These are phyloP conservation scores for Corythornis cristatus DNA, from an alignment of 2,113 vertebrate species.

Conservation along the genomic window DNA sequence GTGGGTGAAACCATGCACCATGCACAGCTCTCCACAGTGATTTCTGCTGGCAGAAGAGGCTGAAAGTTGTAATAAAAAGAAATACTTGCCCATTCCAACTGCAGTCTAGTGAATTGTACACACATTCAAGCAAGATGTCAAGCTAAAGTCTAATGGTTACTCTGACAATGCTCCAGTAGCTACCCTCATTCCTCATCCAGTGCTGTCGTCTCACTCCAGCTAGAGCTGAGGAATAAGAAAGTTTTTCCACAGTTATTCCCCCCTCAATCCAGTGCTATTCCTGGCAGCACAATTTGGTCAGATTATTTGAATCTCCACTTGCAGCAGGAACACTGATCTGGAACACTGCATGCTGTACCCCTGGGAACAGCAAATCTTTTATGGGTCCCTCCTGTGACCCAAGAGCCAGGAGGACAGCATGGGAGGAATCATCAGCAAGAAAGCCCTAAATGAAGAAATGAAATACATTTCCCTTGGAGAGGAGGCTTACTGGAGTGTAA, in stretches of 20 bases:
- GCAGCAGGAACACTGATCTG: conserved; percentile 2
- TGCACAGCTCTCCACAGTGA: background rate
- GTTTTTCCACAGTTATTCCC: background rate
- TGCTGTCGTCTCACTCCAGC: background rate
- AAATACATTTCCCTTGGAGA: conserved; percentile 41
- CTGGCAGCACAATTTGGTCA: background rate
- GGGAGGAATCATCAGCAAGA: background rate
- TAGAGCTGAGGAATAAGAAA: background rate
- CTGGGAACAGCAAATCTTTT: background rate
- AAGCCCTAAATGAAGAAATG: conserved; percentile 34
- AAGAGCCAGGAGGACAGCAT: background rate
- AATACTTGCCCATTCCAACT: background rate
- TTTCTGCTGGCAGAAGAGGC: background rate
- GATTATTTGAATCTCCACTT: background rate
- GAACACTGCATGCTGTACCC: background rate
- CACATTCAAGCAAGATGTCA: conserved; percentile 5
- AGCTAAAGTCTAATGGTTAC: background rate
- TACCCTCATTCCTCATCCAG: background rate
- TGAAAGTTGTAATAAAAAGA: background rate
- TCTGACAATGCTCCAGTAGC: background rate
- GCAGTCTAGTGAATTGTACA: background rate
- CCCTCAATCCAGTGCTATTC: background rate
- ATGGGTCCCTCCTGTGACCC: background rate
- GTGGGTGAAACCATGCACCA: background rate
- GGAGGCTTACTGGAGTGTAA: conserved; percentile 47